Evolutionary conservation across 1,140 invertebrate species (phyloP), one percentile per base, ranked within the genome.

Genomic region (Drosophila pruinosa): DNA sequence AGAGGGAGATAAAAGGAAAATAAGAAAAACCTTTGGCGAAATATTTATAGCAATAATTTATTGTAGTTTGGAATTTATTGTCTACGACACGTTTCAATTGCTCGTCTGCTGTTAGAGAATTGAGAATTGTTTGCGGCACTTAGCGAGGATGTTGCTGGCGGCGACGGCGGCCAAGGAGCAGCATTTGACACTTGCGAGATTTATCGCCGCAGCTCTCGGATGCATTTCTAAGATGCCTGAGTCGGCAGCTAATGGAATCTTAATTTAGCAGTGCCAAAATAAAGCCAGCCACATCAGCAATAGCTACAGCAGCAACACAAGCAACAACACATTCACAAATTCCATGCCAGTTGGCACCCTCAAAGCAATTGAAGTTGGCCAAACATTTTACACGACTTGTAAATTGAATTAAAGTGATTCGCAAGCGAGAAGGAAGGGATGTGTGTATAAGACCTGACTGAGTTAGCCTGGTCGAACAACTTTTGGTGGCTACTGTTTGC

Each of bases 331-430:
- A 74, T 76, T 58, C 54, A 67, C 73, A 65, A 86, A 85, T 85
- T 85, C 80, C 80, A 85, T 85, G 85, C 72, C 59, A 78, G 68
- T 80, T 80, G 78, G 78, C 78, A 81, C 78, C 78, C 78, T 79
- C 78, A 78, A 81, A 81, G 67, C 75, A 59, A 72, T 72, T 76
- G 54, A 45, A 64, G 31, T 19, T 48, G 47, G 39, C 21, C 41
- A 45, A 58, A 75, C 57, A 59, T 43, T 70, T 67, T 38, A 50
- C 24, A 73, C 68, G 67, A 89, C 63, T 89, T 89, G 85, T 89
- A 89, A 89, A 89, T 89, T 89, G 85, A 89, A 89, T 89, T 89
- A 89, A 89, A 89, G 76, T 83, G 79, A 83, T 82, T 88, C 53
- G 83, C 57, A 19, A 31, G 69, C 47, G 70, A 67, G 59, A 50